Percentiles rank a stretch among this genome's conserved stretches.
These are phyloP conservation scores for Mesembrinibis cayennensis DNA, from an alignment of 2,113 vertebrate genomes.

Conservation along the genomic window DNA sequence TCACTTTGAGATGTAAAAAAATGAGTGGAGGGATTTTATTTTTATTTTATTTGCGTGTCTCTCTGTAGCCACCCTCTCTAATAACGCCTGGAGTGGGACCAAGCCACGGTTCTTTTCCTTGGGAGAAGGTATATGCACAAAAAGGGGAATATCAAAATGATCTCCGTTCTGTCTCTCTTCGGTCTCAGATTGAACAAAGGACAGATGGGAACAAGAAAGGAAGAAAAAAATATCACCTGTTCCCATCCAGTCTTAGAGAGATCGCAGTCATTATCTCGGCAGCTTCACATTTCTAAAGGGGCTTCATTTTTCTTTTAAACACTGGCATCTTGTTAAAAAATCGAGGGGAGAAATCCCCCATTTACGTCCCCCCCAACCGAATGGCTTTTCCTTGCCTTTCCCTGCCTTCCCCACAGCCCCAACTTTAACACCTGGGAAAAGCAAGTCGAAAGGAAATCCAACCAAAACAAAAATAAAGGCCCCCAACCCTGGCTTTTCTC, in stretches of 20 bases:
- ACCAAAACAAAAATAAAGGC: neutral
- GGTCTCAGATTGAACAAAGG: slow-evolving; percentile 32
- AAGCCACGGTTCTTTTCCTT: neutral
- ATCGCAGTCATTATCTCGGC: slow-evolving; percentile 22
- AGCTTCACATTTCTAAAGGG: slow-evolving; percentile 49
- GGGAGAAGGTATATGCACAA: neutral
- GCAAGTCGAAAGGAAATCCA: neutral
- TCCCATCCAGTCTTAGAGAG: slow-evolving; percentile 21
- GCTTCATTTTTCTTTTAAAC: slow-evolving; percentile 48
- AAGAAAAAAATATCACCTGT: slow-evolving; percentile 28
- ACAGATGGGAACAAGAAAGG: neutral
- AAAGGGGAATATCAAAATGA: slow-evolving; percentile 53
- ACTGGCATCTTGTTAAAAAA: slow-evolving; percentile 36
- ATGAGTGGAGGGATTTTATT: neutral
- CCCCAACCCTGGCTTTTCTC: slow-evolving; percentile 34
- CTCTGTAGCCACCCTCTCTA: neutral
- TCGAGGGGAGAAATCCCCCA: neutral
- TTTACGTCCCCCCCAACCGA: neutral
- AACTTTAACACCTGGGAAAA: slow-evolving; percentile 14
- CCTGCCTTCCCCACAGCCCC: neutral
- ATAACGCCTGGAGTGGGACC: neutral
- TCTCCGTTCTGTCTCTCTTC: slow-evolving; percentile 53
- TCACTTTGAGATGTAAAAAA: fast-evolving
- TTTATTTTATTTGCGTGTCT: fast-evolving
- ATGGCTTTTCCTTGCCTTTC: neutral